Evolutionary conservation across 2,888 invertebrate genomes (phyloP).

Genomic region (Chymomyza fuscimana): DNA sequence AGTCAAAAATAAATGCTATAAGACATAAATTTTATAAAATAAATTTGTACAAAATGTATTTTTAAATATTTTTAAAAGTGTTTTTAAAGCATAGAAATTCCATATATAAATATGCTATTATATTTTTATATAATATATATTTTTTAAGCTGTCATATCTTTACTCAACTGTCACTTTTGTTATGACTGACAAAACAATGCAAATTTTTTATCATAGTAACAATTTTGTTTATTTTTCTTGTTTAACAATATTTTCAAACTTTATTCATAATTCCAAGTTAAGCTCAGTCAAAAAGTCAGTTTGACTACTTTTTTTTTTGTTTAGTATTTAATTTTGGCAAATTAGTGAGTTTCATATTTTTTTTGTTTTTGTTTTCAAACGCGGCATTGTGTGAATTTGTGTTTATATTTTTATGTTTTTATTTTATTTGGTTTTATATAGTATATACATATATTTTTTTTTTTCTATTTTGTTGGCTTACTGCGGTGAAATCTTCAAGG

Average conservation of each 20-base stretch:
- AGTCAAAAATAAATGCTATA: too few relatives aligned
- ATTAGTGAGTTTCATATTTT: constrained; percentile 61
- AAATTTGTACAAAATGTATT: too few relatives aligned
- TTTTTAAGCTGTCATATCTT: not conserved
- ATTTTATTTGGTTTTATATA: not conserved
- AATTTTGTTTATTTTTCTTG: not conserved
- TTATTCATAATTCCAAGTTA: constrained; percentile 4
- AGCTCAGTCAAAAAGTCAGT: constrained; percentile 26
- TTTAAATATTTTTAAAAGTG: not conserved
- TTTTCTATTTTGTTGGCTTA: constrained; percentile 27
- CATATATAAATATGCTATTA: too few relatives aligned
- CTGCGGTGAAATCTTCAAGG: constrained; percentile 67
- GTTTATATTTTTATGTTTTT: constrained; percentile 37
- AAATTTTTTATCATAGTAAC: constrained; percentile 44
- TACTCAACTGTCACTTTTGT: not conserved
- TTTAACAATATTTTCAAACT: not conserved
- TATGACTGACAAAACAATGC: constrained; percentile 25
- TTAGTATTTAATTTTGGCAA: constrained; percentile 43
- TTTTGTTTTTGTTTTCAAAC: constrained; percentile 35
- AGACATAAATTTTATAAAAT: not conserved
- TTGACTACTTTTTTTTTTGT: constrained; percentile 17
- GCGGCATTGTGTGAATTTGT: constrained; percentile 47
- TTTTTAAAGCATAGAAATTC: not conserved
- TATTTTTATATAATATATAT: not conserved
- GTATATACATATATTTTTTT: not conserved